Evolutionary conservation across 2,888 invertebrate genomes (phyloP), one percentile per base, ranked within the genome.

Genomic region (Empis stercorea): DNA sequence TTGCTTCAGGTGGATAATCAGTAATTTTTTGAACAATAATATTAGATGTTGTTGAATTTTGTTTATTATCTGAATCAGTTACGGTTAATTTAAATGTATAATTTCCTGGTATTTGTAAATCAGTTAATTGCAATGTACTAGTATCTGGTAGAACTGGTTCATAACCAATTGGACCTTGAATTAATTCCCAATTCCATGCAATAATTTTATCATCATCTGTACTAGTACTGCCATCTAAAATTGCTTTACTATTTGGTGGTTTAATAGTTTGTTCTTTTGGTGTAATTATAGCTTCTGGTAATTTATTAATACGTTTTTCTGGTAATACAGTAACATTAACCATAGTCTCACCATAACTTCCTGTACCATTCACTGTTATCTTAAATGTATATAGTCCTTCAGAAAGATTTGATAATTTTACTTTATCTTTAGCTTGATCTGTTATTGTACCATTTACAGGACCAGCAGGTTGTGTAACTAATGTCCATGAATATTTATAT

Each of bases 1-100:
- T 93, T 0, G 94, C 94, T 64, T 88, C 89, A 1, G 95, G 95
- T 0, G 93, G 93, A 71, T 95, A 95, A 65, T 96, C 95, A 0
- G 81, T 88, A 56, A 87, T 86, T 72, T 92, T 89, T 15, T 92
- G 71, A 13, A 94, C 92, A 4, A 86, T 88, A 45, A 95, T 84
- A 63, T 87, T 89, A 7, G 94, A 93, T 7, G 80, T 81, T 0
- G 89, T 86, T 0, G 81, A 87, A 64, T 89, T 92, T 48, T 81
- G 84, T 0, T 81, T 84, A 56, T 88, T 87, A 64, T 94, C 88
- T 0, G 88, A 85, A 64, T 95, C 95, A 52, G 87, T 89, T 0
- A 95, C 89, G 0, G 92, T 94, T 51, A 95, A 71, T 65, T 84
- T 87, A 63, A 91, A 89, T 0, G 86, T 87, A 59, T 91, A 92